Evolutionary conservation across 2,113 vertebrate species (phyloP).

Genomic region (Prinia subflava): DNA sequence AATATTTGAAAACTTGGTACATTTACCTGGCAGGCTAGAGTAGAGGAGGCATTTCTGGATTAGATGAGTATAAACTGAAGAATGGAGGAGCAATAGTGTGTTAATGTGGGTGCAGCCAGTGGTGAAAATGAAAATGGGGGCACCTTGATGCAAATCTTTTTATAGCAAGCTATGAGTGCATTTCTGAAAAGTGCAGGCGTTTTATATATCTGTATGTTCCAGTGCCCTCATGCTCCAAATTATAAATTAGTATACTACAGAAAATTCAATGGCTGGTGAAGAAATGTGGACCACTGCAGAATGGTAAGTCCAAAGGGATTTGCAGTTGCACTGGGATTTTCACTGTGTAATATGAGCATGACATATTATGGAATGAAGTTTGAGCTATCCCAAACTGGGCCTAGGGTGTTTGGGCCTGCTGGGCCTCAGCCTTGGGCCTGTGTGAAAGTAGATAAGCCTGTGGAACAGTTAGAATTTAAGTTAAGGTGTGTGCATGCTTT

Average conservation of each 20-base stretch:
- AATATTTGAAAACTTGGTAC: background rate
- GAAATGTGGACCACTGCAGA: background rate
- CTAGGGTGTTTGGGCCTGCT: too few species aligned
- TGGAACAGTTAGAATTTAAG: too few species aligned
- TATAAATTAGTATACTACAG: background rate
- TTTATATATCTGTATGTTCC: background rate
- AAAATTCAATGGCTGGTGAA: background rate
- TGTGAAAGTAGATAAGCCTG: too few species aligned
- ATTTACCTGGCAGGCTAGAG: background rate
- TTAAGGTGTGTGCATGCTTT: too few species aligned
- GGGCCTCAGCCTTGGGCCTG: too few species aligned
- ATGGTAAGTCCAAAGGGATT: background rate
- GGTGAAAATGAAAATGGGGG: background rate
- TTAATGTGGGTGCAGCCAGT: background rate
- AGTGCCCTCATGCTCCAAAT: background rate
- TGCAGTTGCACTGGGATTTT: background rate
- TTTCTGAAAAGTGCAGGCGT: background rate
- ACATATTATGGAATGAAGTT: too few species aligned
- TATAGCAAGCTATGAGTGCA: background rate
- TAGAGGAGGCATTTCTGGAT: background rate
- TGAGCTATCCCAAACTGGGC: too few species aligned
- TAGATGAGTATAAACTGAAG: background rate
- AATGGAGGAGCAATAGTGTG: background rate
- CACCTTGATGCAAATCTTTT: background rate
- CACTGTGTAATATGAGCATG: too few species aligned